Evolutionary conservation across 2,113 vertebrate genomes (phyloP).

Genomic region (Megaptera novaeangliae): DNA sequence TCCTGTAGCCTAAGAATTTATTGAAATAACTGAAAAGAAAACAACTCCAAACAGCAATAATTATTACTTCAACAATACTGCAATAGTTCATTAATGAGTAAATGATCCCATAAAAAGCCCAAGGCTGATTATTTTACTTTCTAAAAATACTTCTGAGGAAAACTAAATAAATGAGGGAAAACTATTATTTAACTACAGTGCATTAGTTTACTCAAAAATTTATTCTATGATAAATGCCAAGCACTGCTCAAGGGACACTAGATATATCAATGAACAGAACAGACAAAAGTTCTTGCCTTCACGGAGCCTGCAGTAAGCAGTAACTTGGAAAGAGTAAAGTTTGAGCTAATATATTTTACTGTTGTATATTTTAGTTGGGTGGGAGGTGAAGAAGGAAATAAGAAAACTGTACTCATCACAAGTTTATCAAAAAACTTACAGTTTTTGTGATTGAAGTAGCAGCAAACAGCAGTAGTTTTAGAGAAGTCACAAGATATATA

Average conservation of each 20-base stretch:
- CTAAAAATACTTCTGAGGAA: background rate
- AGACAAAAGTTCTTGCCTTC: background rate
- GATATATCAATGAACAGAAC: background rate
- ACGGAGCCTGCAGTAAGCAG: background rate
- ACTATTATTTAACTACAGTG: background rate
- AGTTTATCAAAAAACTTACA: background rate
- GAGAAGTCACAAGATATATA: background rate
- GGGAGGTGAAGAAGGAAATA: background rate
- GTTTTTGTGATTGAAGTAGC: background rate
- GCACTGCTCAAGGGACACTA: background rate
- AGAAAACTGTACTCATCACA: background rate
- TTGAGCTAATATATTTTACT: background rate
- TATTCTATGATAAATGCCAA: background rate
- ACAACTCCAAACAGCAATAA: background rate
- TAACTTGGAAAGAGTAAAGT: background rate
- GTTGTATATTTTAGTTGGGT: background rate
- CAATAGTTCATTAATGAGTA: background rate
- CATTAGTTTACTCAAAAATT: background rate
- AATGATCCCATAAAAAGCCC: background rate
- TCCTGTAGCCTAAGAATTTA: background rate
- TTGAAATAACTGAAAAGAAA: constrained; percentile 1
- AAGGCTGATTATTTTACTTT: background rate
- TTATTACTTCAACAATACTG: background rate
- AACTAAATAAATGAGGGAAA: background rate
- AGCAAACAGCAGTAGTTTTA: background rate